These are phyloP conservation scores for Trichoplusia ni DNA, from an alignment of 1,140 invertebrate species.

Conservation along the genomic window DNA sequence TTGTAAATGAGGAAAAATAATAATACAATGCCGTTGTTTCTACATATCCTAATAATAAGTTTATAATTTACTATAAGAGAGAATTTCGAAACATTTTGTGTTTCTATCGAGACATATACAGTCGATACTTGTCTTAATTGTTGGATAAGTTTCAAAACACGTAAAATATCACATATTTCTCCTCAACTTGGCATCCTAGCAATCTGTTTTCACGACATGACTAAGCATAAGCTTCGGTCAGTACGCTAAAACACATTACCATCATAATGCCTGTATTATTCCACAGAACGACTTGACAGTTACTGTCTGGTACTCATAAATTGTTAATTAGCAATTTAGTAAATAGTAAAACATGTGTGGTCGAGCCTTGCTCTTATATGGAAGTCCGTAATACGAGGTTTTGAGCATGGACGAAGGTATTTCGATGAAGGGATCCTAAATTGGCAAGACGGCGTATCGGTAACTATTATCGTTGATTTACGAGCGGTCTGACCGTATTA, in stretches of 20 bases:
- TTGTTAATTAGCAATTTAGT: conserved; percentile 18
- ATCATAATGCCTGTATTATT: background rate
- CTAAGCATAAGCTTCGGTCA: background rate
- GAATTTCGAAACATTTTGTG: too few relatives aligned
- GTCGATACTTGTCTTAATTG: too few relatives aligned
- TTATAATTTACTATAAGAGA: too few relatives aligned
- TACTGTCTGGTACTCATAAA: conserved; percentile 7
- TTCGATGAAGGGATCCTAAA: background rate
- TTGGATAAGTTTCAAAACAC: too few relatives aligned
- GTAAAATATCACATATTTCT: too few relatives aligned
- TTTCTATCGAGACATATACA: too few relatives aligned
- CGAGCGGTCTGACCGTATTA: conserved; percentile 5
- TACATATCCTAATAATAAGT: too few relatives aligned
- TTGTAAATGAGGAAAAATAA: too few relatives aligned
- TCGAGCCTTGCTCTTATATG: background rate
- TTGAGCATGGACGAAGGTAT: background rate
- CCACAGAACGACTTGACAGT: conserved; percentile 3
- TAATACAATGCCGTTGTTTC: too few relatives aligned
- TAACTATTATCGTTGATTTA: conserved; percentile 15
- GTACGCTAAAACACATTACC: background rate
- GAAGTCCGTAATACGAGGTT: background rate
- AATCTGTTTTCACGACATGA: background rate
- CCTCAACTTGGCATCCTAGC: too few relatives aligned
- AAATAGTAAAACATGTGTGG: conserved; percentile 3
- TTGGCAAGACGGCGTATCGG: conserved; percentile 12